A percentile compares a stretch with the other conserved stretches of the same genome.
Evolutionary conservation across 2,797 vertebrate species (phyloP).

Genomic region (Sebastes ruberrimus): DNA sequence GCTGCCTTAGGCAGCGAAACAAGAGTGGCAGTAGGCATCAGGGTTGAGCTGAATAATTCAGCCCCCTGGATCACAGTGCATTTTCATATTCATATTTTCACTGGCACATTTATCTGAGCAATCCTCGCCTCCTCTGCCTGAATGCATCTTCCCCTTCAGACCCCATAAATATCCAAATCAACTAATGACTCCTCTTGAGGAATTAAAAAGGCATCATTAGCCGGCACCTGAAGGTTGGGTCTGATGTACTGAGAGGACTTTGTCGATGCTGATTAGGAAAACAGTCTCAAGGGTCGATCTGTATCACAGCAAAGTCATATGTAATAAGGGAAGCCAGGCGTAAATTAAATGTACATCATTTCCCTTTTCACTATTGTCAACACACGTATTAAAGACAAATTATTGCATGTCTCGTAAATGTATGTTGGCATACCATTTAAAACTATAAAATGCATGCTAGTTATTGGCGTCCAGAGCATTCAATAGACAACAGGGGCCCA

Average conservation of each 20-base stretch:
- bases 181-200: conserved; percentile 76
- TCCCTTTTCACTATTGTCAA: conserved; percentile 8
- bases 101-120: conserved; percentile 66
- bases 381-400: not conserved
- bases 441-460: not conserved
- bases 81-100: conserved; percentile 77
- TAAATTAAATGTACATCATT: conserved; percentile 25
- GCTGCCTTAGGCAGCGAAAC: conserved; percentile 64
- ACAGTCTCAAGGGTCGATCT: conserved; percentile 45
- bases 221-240: conserved; percentile 66
- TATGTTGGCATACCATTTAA: not conserved
- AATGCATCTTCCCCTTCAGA: conserved; percentile 62
- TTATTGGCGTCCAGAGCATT: not conserved
- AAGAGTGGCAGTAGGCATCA: conserved; percentile 71
- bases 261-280: conserved; percentile 63
- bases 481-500: not conserved
- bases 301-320: conserved; percentile 26
- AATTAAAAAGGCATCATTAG: conserved; percentile 72
- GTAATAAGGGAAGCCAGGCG: conserved; percentile 18
- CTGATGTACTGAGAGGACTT: conserved; percentile 54
- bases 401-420: not conserved
- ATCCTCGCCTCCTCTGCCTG: conserved; percentile 45
- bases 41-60: conserved; percentile 78
- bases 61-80: conserved; percentile 62
- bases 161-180: conserved; percentile 72